Evolutionary conservation across 2,113 vertebrate species (phyloP).

Genomic region (Speoplatyrhinus poulsoni): DNA sequence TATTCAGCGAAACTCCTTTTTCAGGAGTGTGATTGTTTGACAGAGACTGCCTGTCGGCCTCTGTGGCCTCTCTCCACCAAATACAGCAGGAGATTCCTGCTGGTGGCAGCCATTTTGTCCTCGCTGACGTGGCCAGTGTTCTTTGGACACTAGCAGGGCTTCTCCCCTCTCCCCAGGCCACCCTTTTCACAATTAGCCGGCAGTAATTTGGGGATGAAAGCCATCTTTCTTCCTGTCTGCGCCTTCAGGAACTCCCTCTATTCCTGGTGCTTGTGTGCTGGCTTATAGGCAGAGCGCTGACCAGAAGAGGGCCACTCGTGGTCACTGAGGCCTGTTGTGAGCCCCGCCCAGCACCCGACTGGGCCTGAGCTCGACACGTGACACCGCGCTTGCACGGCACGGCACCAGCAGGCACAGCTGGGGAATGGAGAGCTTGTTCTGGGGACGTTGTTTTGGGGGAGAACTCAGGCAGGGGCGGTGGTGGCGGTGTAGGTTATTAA

Average conservation of each 20-base stretch:
- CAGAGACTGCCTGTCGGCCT: conserved; percentile 67
- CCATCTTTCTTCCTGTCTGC: conserved; percentile 46
- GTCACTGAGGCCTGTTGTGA: conserved; percentile 53
- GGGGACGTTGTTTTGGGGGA: conserved; percentile 7
- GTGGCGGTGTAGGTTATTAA: neutral
- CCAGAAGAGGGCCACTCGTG: conserved; percentile 44
- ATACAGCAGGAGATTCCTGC: conserved; percentile 69
- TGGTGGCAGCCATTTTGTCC: conserved; percentile 65
- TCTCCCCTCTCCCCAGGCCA: conserved; percentile 66
- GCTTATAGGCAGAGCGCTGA: conserved; percentile 52
- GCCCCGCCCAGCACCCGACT: conserved; percentile 37
- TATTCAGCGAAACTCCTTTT: conserved; percentile 4
- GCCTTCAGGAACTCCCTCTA: conserved; percentile 37
- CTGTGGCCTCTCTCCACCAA: conserved; percentile 52
- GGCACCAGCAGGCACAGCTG: conserved; percentile 38
- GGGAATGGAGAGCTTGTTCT: conserved; percentile 37
- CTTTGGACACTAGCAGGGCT: conserved; percentile 41
- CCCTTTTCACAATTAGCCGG: conserved; percentile 77
- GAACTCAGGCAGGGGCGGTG: neutral
- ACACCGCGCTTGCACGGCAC: conserved; percentile 56
- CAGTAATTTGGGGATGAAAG: conserved; percentile 74
- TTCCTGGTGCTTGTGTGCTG: conserved; percentile 42
- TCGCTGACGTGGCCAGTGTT: conserved; percentile 53
- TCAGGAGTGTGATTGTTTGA: conserved; percentile 44
- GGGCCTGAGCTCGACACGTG: conserved; percentile 33